These are phyloP conservation scores for Cydia pomonella DNA, from an alignment of 1,140 invertebrate genomes.

Conservation along the genomic window DNA sequence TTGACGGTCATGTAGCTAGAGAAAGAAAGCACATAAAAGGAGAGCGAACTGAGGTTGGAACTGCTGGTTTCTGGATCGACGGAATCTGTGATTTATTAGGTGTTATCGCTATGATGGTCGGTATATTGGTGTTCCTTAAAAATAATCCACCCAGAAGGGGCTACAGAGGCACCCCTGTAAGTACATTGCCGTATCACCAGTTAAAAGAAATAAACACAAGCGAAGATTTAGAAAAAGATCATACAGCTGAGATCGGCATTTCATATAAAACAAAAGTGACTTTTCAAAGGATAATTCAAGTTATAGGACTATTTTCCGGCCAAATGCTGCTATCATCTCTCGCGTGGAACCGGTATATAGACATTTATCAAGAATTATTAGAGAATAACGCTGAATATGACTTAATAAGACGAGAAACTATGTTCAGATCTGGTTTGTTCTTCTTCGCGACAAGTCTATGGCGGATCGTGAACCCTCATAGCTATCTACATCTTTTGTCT, in stretches of 20 bases:
- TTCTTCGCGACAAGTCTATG: constrained; percentile 88
- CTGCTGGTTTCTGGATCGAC: constrained; percentile 86
- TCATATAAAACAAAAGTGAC: constrained; percentile 85
- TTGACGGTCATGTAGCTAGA: constrained; percentile 90
- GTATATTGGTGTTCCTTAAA: constrained; percentile 84
- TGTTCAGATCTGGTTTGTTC: constrained; percentile 85
- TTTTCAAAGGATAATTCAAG: constrained; percentile 83
- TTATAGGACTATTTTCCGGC: constrained; percentile 84
- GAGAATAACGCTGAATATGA: constrained; percentile 83
- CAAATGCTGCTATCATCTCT: constrained; percentile 87
- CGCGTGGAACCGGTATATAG: constrained; percentile 91
- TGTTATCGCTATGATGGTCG: constrained; percentile 84
- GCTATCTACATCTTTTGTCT: constrained; percentile 87
- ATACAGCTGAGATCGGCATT: constrained; percentile 79
- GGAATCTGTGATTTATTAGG: constrained; percentile 88
- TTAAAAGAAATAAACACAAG: constrained; percentile 74
- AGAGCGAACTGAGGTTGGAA: constrained; percentile 87
- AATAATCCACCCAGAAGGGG: constrained; percentile 86
- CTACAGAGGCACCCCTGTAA: constrained; percentile 82
- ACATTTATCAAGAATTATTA: constrained; percentile 87
- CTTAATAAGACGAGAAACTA: constrained; percentile 79
- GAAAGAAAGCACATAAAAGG: constrained; percentile 85
- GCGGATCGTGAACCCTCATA: constrained; percentile 90
- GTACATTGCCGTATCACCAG: constrained; percentile 74
- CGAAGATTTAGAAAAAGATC: constrained; percentile 78